Base-by-base conservation (phyloP, 2,797 vertebrate species). In the Lateolabrax maculatus region DNA sequence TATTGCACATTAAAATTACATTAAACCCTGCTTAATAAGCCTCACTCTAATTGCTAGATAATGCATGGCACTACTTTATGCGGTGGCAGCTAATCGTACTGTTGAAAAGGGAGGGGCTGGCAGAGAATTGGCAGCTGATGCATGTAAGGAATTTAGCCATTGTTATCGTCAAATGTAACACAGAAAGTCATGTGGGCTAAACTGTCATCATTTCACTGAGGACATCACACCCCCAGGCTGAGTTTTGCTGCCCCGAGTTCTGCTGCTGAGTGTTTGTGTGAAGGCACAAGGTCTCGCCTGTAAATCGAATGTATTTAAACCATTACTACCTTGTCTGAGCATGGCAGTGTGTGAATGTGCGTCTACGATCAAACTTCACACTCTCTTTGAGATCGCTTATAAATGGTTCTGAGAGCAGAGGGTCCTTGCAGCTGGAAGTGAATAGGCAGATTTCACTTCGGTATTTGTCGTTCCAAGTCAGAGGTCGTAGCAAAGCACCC, bases 1-100 rank as follows among this genome's bases (percentile, higher is more conserved):
- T 93, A 95, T 94, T 93, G 93, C 92, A 95, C 94, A 96, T 96
- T 95, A 95, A 94, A 94, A 93, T 92, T 94, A 93, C 93, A 95
- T 96, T 94, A 93, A 93, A 91, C 87, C 84, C 87, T 89, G 91
- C 91, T 91, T 95, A 95, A 94, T 95, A 94, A 93, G 91, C 90
- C 90, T 90, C 84, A 75, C 75, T 88, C 90, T 95, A 94, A 95
- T 96, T 95, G 94, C 89, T 82, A 93, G 94, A 94, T 95, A 95
- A 95, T 95, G 92, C 90, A 95, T 90, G 92, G 86, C 82, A 85
- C 90, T 93, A 91, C 89, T 95, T 92, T 92, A 88, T 86, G 85
- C 49, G 41, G 90, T 91, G 91, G 90, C 89, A 93, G 92, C 94
- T 92, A 91, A 92, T 94, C 89, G 88, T 81, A 80, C 83, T 80